Evolutionary conservation across 2,797 vertebrate species (phyloP), one percentile per base, ranked within the genome.

Genomic region (Siniperca undulata): DNA sequence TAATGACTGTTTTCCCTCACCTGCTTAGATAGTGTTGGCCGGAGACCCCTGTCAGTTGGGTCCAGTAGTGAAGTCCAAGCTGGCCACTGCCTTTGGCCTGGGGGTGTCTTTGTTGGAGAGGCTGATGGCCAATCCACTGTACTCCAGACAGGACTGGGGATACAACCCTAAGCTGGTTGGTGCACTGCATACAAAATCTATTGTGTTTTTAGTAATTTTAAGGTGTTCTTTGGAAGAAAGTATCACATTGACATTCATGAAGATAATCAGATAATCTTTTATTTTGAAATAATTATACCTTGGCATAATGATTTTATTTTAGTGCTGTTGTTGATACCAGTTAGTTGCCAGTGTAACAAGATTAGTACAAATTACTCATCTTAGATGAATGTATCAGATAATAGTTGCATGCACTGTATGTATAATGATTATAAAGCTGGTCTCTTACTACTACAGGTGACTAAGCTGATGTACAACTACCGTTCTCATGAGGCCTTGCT

Each of bases 41-140:
- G 98, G 98, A 78, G 99, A 99, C 88, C 98, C 98, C 27, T 96
- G 96, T 93, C 98, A 99, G 83, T 92, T 99, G 70, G 99, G 99
- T 5, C 98, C 99, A 0, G 75, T 97, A 48, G 96, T 99, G 86
- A 99, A 98, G 94, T 99, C 97, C 70, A 95, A 93, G 72, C 87
- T 97, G 9, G 97, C 98, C 0, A 34, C 84, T 46, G 82, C 84
- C 65, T 99, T 97, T 52, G 98, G 98, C 69, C 95, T 99, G 68
- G 97, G 94, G 1, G 11, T 96, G 12, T 99, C 98, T 58, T 90
- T 99, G 83, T 71, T 99, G 87, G 98, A 99, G 90, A 96, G 98
- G 78, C 92, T 99, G 52, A 97, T 98, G 97, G 84, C 94, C 55
- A 96, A 91, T 22, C 89, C 96, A 0, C 90, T 96, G 0, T 99